phyloP scores from a whole-genome alignment of 2,113 vertebrate species.

The Stigmatopora argus region DNA sequence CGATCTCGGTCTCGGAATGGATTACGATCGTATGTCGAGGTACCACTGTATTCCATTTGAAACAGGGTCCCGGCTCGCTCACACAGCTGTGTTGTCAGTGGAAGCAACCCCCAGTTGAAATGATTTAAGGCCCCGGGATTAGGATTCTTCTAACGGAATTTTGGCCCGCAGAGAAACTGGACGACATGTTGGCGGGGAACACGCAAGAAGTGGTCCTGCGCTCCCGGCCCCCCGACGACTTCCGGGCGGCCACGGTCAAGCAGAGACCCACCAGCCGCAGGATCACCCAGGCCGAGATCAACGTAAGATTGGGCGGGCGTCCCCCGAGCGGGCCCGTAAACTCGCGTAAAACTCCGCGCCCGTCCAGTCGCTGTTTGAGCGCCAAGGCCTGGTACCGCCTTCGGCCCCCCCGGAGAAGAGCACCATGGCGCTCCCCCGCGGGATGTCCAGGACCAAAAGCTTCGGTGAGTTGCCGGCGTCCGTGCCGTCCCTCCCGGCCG shows the following conservation, averaged over 20 bases:
- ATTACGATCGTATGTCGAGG: no score
- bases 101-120: no score
- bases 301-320: constrained; percentile 60
- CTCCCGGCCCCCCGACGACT: constrained; percentile 80
- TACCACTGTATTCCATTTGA: no score
- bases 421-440: constrained; percentile 84
- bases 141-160: background rate
- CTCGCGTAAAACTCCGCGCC: background rate
- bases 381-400: constrained; percentile 84
- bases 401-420: constrained; percentile 74
- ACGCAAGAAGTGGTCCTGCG: constrained; percentile 81
- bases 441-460: constrained; percentile 91
- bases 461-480: constrained; percentile 90
- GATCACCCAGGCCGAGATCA: constrained; percentile 92
- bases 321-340: background rate
- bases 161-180: constrained; percentile 83
- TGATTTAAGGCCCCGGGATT: no score
- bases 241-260: constrained; percentile 89
- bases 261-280: constrained; percentile 88
- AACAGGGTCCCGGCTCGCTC: no score
- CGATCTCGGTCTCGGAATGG: no score
- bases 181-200: constrained; percentile 82
- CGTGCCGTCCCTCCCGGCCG: no score
- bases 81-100: no score
- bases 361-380: constrained; percentile 85